Base-by-base conservation (phyloP, 2,888 invertebrate genomes). In the Archaeoteleia sp. region DNA sequence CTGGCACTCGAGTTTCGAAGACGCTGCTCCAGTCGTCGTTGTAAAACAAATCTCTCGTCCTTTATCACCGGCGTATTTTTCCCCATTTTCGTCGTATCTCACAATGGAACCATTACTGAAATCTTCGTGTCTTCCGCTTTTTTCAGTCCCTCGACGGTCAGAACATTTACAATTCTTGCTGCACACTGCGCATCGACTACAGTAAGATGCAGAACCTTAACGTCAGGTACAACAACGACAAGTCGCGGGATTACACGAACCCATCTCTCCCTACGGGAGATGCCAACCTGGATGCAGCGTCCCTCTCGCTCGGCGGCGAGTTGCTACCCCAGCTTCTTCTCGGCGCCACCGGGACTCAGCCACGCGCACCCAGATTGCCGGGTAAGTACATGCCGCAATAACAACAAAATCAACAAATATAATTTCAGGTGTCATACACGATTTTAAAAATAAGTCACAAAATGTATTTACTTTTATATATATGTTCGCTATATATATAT, bases 161-260 rank as follows among this genome's bases (percentile, higher is more conserved):
- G 87, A 98, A 98, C 87, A 97, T 98, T 84, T 99, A 98, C 91
- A 98, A 97, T 87, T 97, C 97, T 65, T 99, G 99, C 89, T 98
- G 98, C 90, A 98, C 98, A 55, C 90, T 99, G 82, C 94, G 98
- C 86, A 98, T 99, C 86, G 98, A 99, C 88, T 99, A 97, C 89
- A 97, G 97, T 79, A 99, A 99, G 88, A 91, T 99, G 91, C 94
- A 95, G 79, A 96, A 95, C 79, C 90, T 99, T 80, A 98, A 98
- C 88, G 98, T 99, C 77, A 97, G 98, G 87, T 99, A 97, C 90
- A 99, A 99, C 63, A 99, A 99, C 88, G 99, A 99, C 89, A 99
- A 99, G 88, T 97, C 97, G 68, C 90, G 98, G 67, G 99, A 99
- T 88, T 99, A 97, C 90, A 99, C 98, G 78, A 98, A 99, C 88